Evolutionary conservation across 2,797 vertebrate genomes (phyloP), one percentile per base, ranked within the genome.

Genomic region (Danio tinwini): DNA sequence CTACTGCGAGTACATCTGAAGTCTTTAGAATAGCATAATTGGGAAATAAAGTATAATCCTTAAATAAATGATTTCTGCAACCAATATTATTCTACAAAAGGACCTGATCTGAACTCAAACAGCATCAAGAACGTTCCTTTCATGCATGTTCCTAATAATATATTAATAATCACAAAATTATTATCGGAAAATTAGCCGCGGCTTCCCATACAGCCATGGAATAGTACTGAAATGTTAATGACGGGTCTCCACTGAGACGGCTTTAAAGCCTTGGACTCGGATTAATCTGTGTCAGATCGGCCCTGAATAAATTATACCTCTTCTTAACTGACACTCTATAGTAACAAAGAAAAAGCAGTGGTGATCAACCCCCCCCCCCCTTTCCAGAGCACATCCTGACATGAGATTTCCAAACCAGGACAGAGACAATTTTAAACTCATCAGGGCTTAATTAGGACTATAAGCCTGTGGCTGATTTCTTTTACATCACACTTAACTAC

Each of bases 361-460:
- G 56, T 76, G 76, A 80, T 83, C 81, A 83, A 83, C 72, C 40
- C 53, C 44, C 8, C 53, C 8, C n/a, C 59, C 58, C 69, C 40
- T 72, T 40, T 76, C 8, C 42, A n/a, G 69, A 81, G 39, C 62
- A 81, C 77, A 69, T 80, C 65, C 77, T 80, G 77, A 74, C 82
- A 76, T 52, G 76, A 76, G 62, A 64, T 80, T 74, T 74, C 44
- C 50, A 56, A 70, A 74, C 42, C 77, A 78, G 81, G 81, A 78
- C 63, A 47, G 62, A 68, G 73, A 70, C 73, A 81, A 82, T 84
- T 78, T 82, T 83, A 79, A 82, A 75, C 81, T 81, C 44, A 80
- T 78, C 58, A 69, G 40, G 55, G 72, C 68, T 81, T 83, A 84
- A 84, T 86, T 79, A 82, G 81, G 61, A 82, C 61, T 67, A 65